Conservation (phyloP, 30 jellyfish, hydroid and myxozoan species). For the Nemopilema nomurai region DNA sequence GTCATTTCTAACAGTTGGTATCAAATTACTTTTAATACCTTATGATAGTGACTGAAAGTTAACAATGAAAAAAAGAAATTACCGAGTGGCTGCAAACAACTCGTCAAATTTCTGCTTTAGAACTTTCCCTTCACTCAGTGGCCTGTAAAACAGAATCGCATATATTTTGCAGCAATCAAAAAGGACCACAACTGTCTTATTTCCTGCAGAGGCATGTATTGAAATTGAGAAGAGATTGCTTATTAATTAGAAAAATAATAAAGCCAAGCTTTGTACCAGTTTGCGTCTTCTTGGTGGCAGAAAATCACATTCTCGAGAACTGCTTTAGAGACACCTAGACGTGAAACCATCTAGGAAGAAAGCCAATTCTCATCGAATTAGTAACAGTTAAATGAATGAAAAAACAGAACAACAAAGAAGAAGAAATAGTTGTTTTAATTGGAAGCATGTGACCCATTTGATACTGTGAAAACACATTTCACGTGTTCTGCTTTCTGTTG, state of each 20-base stretch:
- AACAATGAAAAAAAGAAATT: background rate
- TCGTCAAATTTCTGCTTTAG: constrained; percentile 95
- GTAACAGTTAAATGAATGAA: background rate
- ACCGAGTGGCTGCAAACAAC: constrained; percentile 98
- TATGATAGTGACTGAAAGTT: no score
- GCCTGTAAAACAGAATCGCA: constrained; percentile 58
- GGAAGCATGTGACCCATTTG: no score
- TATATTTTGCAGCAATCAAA: background rate
- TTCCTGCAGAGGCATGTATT: background rate
- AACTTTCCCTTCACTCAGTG: constrained; percentile 93
- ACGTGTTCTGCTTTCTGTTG: no score
- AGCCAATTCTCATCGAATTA: background rate
- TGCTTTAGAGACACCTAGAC: constrained; percentile 98
- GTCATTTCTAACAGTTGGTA: no score
- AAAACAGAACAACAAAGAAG: background rate
- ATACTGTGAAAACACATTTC: no score
- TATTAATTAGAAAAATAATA: background rate
- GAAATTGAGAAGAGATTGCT: background rate
- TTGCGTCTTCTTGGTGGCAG: constrained; percentile 99
- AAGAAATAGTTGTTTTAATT: no score
- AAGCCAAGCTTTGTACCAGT: constrained; percentile 68
- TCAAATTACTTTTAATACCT: no score
- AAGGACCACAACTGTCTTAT: no score
- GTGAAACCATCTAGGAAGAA: constrained; percentile 79
- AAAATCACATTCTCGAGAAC: constrained; percentile 94